Percentiles rank a stretch among this genome's conserved stretches.
These are phyloP conservation scores for Spizaetus ornatus DNA, from an alignment of 2,113 vertebrate genomes.

Conservation along the genomic window DNA sequence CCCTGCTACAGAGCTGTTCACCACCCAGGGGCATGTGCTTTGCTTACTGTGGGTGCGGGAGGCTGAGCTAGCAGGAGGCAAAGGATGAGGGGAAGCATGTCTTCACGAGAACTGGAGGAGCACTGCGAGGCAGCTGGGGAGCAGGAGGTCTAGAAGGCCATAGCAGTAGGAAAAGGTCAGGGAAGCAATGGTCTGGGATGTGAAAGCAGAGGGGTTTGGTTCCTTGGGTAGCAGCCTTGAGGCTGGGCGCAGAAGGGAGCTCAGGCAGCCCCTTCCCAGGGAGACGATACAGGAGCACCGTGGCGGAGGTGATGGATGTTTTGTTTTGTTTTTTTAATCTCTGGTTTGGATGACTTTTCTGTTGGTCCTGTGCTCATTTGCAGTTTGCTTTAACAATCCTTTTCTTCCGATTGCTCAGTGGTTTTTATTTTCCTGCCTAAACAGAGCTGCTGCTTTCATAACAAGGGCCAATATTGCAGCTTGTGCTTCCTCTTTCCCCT, in stretches of 20 bases:
- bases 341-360: not conserved
- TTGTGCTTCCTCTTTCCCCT: conserved; percentile 30
- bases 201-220: not conserved
- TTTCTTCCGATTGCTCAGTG: not conserved
- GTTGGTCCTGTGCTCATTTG: not conserved
- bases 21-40: rapidly evolving
- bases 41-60: not conserved
- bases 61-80: not conserved
- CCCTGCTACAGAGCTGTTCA: rapidly evolving
- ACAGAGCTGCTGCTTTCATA: conserved; percentile 32
- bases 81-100: no score
- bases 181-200: not conserved
- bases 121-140: rapidly evolving
- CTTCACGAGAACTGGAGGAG: not conserved
- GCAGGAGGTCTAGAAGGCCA: not conserved
- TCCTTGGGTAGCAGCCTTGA: not conserved
- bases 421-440: conserved; percentile 22
- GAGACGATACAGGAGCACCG: rapidly evolving
- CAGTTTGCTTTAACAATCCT: not conserved
- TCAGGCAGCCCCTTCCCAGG: not conserved
- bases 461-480: conserved; percentile 1
- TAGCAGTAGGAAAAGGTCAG: rapidly evolving
- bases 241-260: not conserved
- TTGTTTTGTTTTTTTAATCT: not conserved
- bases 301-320: not conserved